Evolutionary conservation across 2,888 invertebrate genomes (phyloP).

Genomic region (Drosophila ustulata): DNA sequence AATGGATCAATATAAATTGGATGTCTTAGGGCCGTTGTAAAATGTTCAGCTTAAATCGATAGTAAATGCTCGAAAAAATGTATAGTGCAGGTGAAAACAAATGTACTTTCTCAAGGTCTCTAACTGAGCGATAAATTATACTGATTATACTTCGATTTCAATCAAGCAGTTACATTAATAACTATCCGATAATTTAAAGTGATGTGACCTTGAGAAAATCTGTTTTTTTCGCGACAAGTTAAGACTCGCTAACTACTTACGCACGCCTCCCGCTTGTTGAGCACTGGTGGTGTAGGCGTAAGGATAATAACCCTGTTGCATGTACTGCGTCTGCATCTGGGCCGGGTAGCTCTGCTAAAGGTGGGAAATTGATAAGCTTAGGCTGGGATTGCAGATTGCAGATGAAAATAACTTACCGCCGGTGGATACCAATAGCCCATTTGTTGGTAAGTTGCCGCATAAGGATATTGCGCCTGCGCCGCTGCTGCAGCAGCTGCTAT

Average conservation of each 20-base stretch:
- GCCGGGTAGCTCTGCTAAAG: slow-evolving; percentile 88
- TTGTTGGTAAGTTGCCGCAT: slow-evolving; percentile 91
- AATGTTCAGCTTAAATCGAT: neutral
- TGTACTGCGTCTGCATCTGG: slow-evolving; percentile 92
- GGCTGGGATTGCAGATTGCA: neutral
- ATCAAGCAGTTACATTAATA: too few relatives aligned
- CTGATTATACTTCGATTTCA: too few relatives aligned
- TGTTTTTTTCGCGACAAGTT: too few relatives aligned
- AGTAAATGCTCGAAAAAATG: too few relatives aligned
- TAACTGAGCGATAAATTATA: too few relatives aligned
- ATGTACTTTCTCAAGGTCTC: too few relatives aligned
- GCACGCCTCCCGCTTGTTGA: slow-evolving; percentile 89
- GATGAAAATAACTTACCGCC: slow-evolving; percentile 86
- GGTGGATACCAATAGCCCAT: slow-evolving; percentile 96
- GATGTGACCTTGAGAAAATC: too few relatives aligned
- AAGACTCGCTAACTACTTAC: slow-evolving; percentile 48
- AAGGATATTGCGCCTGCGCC: slow-evolving; percentile 91
- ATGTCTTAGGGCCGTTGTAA: neutral
- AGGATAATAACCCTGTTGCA: slow-evolving; percentile 91
- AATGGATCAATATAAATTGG: neutral
- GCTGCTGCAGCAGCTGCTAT: slow-evolving; percentile 85
- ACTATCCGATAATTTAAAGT: too few relatives aligned
- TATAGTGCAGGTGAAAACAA: too few relatives aligned
- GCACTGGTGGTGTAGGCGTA: slow-evolving; percentile 90
- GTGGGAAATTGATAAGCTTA: neutral